These are phyloP conservation scores for Odocoileus virginianus DNA, from an alignment of 2,113 vertebrate genomes.

Conservation along the genomic window DNA sequence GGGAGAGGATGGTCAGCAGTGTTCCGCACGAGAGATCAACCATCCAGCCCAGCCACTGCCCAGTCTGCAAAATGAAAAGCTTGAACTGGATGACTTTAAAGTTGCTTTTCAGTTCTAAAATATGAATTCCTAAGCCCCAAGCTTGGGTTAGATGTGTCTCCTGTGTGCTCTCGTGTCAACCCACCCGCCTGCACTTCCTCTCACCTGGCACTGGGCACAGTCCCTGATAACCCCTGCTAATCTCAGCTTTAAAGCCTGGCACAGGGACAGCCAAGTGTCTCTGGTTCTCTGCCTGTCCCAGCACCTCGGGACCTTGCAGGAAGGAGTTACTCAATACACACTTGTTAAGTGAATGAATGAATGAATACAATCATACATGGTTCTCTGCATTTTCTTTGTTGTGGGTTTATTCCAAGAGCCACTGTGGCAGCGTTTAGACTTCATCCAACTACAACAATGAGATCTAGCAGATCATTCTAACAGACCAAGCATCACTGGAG, in stretches of 20 bases:
- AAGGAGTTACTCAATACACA: background rate
- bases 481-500: background rate
- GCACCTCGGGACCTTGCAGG: background rate
- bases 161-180: background rate
- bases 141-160: background rate
- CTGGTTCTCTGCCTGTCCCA: background rate
- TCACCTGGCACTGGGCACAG: background rate
- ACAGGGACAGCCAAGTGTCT: background rate
- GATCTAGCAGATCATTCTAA: background rate
- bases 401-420: background rate
- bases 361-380: background rate
- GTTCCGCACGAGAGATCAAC: background rate
- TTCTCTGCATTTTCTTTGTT: background rate
- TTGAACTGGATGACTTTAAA: background rate
- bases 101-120: background rate
- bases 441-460: background rate
- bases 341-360: background rate
- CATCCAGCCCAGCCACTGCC: background rate
- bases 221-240: background rate
- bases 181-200: rapidly evolving
- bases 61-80: background rate
- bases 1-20: background rate
- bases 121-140: background rate
- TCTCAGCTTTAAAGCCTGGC: background rate
- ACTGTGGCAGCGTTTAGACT: background rate